phyloP scores from a whole-genome alignment of 2,113 vertebrate species.

The Pelobates fuscus region DNA sequence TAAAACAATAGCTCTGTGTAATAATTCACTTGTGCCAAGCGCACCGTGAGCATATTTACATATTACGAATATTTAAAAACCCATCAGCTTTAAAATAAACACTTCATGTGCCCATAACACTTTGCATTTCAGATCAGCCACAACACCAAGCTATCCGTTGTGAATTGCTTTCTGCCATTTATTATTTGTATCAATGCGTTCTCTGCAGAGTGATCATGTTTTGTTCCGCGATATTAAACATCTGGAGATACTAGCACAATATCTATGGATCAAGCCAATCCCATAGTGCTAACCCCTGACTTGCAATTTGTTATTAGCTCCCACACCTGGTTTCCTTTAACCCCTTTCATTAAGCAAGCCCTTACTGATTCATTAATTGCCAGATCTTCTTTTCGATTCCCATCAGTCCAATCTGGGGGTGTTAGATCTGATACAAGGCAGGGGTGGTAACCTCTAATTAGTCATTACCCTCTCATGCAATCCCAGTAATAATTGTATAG shows the following conservation, averaged over 20 bases:
- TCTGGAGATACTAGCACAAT: conserved; percentile 8
- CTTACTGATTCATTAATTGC: no score
- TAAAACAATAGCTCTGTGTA: no score
- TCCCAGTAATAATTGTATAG: no score
- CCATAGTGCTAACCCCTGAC: conserved; percentile 21
- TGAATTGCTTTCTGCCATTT: not conserved
- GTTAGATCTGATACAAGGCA: no score
- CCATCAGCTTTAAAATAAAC: conserved; percentile 13
- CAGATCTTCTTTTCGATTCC: no score
- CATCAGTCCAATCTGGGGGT: no score
- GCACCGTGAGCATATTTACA: no score
- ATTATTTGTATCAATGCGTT: conserved; percentile 1
- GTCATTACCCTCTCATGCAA: no score
- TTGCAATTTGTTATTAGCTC: conserved; percentile 2
- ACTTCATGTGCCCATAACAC: not conserved
- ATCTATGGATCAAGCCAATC: not conserved
- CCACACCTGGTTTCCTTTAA: conserved; percentile 18
- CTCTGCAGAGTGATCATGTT: conserved; percentile 8
- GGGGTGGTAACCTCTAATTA: no score
- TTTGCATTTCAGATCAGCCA: not conserved
- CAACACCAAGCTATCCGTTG: not conserved
- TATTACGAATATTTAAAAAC: no score
- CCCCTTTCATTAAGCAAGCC: not conserved
- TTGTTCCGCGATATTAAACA: conserved; percentile 28
- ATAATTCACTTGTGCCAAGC: no score